Conservation (phyloP, 2,797 vertebrate species). For the Ctenochaetus hawaiiensis region DNA sequence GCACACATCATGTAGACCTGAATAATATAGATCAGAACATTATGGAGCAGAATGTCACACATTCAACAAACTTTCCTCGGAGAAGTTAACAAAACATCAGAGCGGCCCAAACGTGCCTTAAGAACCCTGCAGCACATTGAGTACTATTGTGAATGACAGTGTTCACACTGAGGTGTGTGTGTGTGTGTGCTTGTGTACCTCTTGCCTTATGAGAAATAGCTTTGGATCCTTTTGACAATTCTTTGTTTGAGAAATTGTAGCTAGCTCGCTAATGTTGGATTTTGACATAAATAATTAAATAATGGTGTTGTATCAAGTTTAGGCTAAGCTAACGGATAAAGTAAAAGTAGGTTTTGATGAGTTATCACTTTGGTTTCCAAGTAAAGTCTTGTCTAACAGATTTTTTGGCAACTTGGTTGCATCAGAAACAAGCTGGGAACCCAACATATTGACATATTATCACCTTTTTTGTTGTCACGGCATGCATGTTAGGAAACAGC, state of each 20-base stretch:
- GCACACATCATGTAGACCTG: slow-evolving; percentile 2
- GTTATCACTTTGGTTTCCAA: background rate
- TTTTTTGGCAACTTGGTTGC: background rate
- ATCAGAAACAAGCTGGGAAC: background rate
- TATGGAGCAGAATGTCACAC: slow-evolving; percentile 13
- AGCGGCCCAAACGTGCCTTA: background rate
- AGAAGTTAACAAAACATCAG: background rate
- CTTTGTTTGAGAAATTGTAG: background rate
- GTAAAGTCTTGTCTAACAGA: background rate
- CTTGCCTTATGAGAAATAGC: background rate
- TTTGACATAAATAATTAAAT: too few species aligned
- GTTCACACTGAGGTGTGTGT: background rate
- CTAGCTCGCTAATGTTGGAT: background rate
- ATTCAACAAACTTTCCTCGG: background rate
- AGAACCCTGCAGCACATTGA: background rate
- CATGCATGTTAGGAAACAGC: background rate
- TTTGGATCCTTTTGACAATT: background rate
- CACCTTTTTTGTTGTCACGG: background rate
- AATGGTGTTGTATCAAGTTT: background rate
- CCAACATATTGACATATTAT: background rate
- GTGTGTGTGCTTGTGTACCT: background rate
- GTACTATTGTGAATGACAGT: background rate
- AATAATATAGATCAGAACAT: slow-evolving; percentile 13
- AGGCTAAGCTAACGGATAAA: background rate
- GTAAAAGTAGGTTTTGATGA: background rate